Evolutionary conservation across 1,140 invertebrate genomes (phyloP).

Genomic region (Stratiolaelaps scimitus): DNA sequence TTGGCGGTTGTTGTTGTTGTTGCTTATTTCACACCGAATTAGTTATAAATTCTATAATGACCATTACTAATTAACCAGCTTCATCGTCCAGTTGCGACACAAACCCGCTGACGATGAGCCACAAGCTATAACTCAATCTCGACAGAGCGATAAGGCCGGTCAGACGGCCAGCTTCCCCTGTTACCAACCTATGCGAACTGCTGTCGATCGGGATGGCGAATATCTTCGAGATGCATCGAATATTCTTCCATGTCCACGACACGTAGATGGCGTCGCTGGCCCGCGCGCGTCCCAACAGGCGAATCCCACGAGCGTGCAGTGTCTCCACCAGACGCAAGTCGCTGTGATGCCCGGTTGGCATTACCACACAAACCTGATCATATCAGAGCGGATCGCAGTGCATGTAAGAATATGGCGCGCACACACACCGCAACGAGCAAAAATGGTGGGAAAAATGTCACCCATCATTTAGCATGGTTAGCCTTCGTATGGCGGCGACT

Average conservation of each 20-base stretch:
- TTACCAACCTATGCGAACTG: not conserved
- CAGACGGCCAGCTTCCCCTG: not conserved
- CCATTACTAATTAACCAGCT: not conserved
- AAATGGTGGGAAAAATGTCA: not conserved
- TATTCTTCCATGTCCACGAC: constrained; percentile 23
- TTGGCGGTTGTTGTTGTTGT: too few species aligned
- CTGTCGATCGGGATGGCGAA: constrained; percentile 11
- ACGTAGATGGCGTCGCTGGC: constrained; percentile 22
- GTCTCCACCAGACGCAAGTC: constrained; percentile 17
- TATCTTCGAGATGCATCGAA: constrained; percentile 15
- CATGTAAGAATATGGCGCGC: too few species aligned
- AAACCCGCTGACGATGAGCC: not conserved
- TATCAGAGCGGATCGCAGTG: too few species aligned
- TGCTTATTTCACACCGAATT: too few species aligned
- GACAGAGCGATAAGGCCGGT: not conserved
- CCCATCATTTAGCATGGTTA: not conserved
- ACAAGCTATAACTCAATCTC: not conserved
- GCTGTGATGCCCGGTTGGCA: not conserved
- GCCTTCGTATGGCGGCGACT: not conserved
- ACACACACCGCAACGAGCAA: too few species aligned
- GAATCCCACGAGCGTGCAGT: constrained; percentile 6
- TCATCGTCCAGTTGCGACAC: not conserved
- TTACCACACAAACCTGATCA: constrained; percentile 20
- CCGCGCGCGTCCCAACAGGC: constrained; percentile 1
- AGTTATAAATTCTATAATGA: too few species aligned